phyloP scores from a whole-genome alignment of 2,113 vertebrate species.

The Tauraco erythrolophus region DNA sequence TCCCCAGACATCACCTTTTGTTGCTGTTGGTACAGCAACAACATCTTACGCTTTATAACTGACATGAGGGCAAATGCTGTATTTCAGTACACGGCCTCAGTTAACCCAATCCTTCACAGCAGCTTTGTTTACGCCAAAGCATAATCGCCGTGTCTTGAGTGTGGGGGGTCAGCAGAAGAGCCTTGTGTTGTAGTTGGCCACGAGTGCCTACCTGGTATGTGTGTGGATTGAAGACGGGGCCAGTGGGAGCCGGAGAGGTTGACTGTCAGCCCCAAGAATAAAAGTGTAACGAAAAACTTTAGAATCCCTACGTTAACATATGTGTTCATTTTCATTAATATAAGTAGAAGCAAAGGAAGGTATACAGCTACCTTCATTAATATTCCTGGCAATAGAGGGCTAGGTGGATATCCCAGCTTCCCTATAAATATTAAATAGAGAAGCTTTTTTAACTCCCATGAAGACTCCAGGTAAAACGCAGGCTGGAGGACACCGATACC shows the following conservation, averaged over 20 bases:
- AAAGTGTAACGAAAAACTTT: neutral
- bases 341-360: neutral
- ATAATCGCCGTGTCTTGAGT: rapidly evolving
- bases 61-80: neutral
- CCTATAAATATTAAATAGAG: neutral
- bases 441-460: neutral
- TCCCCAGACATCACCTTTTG: neutral
- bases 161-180: neutral
- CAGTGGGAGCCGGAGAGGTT: neutral
- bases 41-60: neutral
- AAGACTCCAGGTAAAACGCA: neutral
- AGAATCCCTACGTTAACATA: neutral
- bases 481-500: neutral
- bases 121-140: neutral
- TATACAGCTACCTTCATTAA: neutral
- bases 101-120: rapidly evolving
- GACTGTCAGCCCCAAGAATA: neutral
- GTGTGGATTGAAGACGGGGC: rapidly evolving
- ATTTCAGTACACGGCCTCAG: rapidly evolving
- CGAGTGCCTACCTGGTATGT: rapidly evolving
- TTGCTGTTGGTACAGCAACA: neutral
- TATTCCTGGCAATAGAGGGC: neutral
- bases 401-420: neutral
- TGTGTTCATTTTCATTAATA: neutral
- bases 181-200: rapidly evolving